Conservation (phyloP, 92 coral and sea anemone species). For the Siderastrea radians region DNA sequence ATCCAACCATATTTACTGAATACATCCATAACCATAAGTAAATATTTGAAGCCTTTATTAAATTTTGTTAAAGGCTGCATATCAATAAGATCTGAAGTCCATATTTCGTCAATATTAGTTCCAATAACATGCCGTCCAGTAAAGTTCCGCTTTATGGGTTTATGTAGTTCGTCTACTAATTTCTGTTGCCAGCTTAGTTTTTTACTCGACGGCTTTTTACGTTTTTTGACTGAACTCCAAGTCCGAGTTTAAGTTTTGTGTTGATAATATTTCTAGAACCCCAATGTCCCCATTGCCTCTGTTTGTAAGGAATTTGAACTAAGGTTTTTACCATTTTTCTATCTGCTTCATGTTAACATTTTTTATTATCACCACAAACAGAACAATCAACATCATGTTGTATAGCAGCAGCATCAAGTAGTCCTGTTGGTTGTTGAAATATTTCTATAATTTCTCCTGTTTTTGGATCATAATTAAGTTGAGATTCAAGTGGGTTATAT, state of each 20-base stretch:
- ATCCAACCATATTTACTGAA: too few species aligned
- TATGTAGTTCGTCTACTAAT: too few species aligned
- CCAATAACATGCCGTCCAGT: too few species aligned
- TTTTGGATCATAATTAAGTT: not conserved
- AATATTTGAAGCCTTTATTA: too few species aligned
- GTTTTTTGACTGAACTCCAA: not conserved
- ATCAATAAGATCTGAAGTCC: too few species aligned
- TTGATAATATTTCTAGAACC: not conserved
- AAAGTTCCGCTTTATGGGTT: too few species aligned
- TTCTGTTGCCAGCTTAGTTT: too few species aligned
- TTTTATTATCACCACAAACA: not conserved
- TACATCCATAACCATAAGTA: too few species aligned
- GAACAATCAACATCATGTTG: slow-evolving; percentile 18
- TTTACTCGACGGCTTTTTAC: not conserved
- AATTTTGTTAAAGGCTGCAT: too few species aligned
- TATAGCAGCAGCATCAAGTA: slow-evolving; percentile 3
- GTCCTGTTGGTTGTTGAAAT: not conserved
- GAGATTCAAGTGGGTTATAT: not conserved
- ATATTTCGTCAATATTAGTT: too few species aligned
- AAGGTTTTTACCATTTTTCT: not conserved
- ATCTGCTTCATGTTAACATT: not conserved
- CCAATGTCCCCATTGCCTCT: slow-evolving; percentile 22
- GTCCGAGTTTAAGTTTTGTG: not conserved
- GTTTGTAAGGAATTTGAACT: not conserved
- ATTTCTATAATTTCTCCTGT: not conserved